phyloP scores from a whole-genome alignment of 2,113 vertebrate genomes.

The Galemys pyrenaicus region DNA sequence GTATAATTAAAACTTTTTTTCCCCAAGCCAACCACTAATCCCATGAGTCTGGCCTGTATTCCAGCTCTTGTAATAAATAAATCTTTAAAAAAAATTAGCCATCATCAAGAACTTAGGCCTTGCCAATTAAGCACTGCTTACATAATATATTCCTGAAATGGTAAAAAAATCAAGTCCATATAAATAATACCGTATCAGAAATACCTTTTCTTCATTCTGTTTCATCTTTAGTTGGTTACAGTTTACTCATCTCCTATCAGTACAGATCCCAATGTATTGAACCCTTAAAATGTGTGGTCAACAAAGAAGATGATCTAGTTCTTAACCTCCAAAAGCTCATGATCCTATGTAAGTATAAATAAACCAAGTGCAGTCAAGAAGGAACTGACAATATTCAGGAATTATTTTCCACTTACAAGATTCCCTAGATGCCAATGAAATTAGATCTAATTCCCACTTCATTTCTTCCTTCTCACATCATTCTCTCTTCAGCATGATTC shows the following conservation, averaged over 20 bases:
- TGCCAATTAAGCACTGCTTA: neutral
- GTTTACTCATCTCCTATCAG: neutral
- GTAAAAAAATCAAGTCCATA: neutral
- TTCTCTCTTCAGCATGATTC: neutral
- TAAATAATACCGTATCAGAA: neutral
- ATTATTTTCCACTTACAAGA: neutral
- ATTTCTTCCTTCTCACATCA: neutral
- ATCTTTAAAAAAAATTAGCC: no score
- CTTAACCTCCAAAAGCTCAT: neutral
- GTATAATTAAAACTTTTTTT: neutral
- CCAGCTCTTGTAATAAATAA: neutral
- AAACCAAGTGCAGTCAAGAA: neutral
- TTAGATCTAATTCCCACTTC: neutral
- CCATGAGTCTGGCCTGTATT: no score
- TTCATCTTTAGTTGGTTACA: neutral
- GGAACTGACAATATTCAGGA: neutral
- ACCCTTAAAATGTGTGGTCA: neutral
- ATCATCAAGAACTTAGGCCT: neutral
- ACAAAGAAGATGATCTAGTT: neutral
- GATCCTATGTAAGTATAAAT: neutral
- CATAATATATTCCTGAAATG: neutral
- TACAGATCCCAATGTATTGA: neutral
- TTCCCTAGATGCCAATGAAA: slow-evolving; percentile 29
- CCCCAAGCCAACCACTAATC: neutral
- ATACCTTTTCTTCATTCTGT: neutral